A percentile compares a stretch with the other conserved stretches of the same genome.
These are phyloP conservation scores for Blennius ocellaris DNA, from an alignment of 2,113 vertebrate species.

Conservation along the genomic window DNA sequence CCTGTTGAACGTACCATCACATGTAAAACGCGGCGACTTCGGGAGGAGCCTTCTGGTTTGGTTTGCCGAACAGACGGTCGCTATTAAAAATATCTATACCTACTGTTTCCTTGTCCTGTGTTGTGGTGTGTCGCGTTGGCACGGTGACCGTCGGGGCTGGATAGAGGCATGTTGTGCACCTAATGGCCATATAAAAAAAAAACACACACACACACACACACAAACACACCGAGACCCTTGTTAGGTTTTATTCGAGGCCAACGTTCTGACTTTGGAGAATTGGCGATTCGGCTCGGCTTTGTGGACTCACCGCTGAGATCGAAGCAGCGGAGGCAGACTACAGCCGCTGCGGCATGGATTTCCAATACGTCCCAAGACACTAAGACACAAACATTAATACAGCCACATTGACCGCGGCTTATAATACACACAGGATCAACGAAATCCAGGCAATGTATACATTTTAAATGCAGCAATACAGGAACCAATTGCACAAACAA, in stretches of 20 bases:
- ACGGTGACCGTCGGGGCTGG: slow-evolving; percentile 17
- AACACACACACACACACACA: too few relatives aligned
- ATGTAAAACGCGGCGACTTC: slow-evolving; percentile 59
- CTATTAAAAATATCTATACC: slow-evolving; percentile 74
- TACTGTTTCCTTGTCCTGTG: slow-evolving; percentile 42
- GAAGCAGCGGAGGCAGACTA: slow-evolving; percentile 41
- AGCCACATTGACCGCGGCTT: slow-evolving; percentile 47
- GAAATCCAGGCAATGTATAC: slow-evolving; percentile 31
- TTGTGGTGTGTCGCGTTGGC: slow-evolving; percentile 50
- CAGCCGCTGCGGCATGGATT: slow-evolving; percentile 72
- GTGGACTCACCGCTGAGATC: slow-evolving; percentile 48
- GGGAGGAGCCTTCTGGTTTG: slow-evolving; percentile 41
- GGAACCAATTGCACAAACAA: slow-evolving; percentile 48
- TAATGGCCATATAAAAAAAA: background rate
- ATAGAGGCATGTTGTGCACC: slow-evolving; percentile 30
- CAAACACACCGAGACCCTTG: slow-evolving; percentile 33
- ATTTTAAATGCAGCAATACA: slow-evolving; percentile 50
- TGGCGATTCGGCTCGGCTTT: slow-evolving; percentile 42
- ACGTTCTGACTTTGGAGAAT: slow-evolving; percentile 46
- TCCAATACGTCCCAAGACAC: slow-evolving; percentile 74
- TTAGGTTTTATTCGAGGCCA: slow-evolving; percentile 64
- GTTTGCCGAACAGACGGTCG: slow-evolving; percentile 49
- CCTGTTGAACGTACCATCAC: slow-evolving; percentile 51
- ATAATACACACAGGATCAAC: slow-evolving; percentile 50
- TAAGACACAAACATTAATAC: slow-evolving; percentile 65